These are phyloP conservation scores for Drosophila hamatofila DNA, from an alignment of 2,888 invertebrate genomes.

Conservation along the genomic window DNA sequence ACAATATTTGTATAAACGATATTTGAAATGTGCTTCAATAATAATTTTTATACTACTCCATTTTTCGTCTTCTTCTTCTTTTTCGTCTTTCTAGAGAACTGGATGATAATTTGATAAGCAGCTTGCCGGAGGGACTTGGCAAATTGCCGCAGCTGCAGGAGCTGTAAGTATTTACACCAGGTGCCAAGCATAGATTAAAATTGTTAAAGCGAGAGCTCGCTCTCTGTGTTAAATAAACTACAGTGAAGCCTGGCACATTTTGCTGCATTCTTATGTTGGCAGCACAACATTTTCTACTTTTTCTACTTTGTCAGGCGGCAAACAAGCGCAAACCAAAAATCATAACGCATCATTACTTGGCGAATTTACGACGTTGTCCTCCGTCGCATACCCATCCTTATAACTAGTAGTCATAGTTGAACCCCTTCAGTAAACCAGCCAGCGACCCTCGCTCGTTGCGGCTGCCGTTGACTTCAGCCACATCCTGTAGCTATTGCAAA, in stretches of 20 bases:
- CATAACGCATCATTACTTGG: conserved; percentile 82
- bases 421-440: background rate
- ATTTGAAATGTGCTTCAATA: conserved; percentile 45
- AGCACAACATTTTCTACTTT: conserved; percentile 62
- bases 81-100: conserved; percentile 88
- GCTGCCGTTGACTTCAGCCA: conserved; percentile 46
- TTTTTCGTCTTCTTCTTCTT: conserved; percentile 7
- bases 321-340: conserved; percentile 77
- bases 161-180: conserved; percentile 89
- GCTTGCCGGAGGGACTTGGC: conserved; percentile 91
- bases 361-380: conserved; percentile 71
- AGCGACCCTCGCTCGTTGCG: background rate
- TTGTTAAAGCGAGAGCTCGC: background rate
- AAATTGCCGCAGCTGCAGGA: conserved; percentile 92
- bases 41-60: conserved; percentile 24
- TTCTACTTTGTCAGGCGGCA: conserved; percentile 65
- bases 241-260: conserved; percentile 7
- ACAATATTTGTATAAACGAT: conserved; percentile 48
- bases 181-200: conserved; percentile 57
- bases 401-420: background rate
- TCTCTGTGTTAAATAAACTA: background rate
- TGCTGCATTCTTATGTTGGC: conserved; percentile 51
- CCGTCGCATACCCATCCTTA: background rate
- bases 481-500: conserved; percentile 51
- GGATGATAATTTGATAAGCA: conserved; percentile 90